Evolutionary conservation across 2,113 vertebrate species (phyloP), one percentile per base, ranked within the genome.

Genomic region (Lutjanus erythropterus): DNA sequence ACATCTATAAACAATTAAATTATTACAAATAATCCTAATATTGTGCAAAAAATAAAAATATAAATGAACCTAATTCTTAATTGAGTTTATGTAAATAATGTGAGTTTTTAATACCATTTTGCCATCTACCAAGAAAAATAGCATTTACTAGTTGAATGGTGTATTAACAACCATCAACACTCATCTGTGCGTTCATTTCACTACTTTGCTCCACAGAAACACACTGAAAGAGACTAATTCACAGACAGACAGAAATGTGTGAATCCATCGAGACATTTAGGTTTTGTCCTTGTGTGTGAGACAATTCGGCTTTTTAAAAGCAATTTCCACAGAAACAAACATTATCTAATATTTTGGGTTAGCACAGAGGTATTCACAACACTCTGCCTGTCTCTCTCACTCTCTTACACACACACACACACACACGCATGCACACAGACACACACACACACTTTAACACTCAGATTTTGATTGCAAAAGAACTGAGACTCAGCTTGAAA

Each of bases 381-480:
- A 3, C 1, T 9, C 42, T 23, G 31, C 18, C 6, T 35, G 27
- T 5, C 41, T 44, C 12, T 44, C 41, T 6, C 41, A 1, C 15
- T 16, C n/a, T 0, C 7, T 19, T 6, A 46, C 14, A 53, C 15
- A 41, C 2, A 23, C 7, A 27, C 21, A 59, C 14, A 52, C 10
- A 61, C 58, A 49, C 16, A 65, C 10, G 23, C 23, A n/a, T n/a
- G n/a, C 14, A 53, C 15, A 41, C 2, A 23, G 5, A 27, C 21
- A 59, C 14, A 52, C 10, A 61, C 58, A 49, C 16, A 65, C 10
- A 29, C 23, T 3, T 16, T 29, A 0, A 0, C 1, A n/a, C 9
- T 33, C n/a, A 18, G 16, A 44, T 59, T 81, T 53, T 37, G 37
- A 61, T 21, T 56, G 56, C 41, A 25, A 41, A 62, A 29, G 41